Evolutionary conservation across 2,113 vertebrate species (phyloP).

Genomic region (Prunella himalayana): DNA sequence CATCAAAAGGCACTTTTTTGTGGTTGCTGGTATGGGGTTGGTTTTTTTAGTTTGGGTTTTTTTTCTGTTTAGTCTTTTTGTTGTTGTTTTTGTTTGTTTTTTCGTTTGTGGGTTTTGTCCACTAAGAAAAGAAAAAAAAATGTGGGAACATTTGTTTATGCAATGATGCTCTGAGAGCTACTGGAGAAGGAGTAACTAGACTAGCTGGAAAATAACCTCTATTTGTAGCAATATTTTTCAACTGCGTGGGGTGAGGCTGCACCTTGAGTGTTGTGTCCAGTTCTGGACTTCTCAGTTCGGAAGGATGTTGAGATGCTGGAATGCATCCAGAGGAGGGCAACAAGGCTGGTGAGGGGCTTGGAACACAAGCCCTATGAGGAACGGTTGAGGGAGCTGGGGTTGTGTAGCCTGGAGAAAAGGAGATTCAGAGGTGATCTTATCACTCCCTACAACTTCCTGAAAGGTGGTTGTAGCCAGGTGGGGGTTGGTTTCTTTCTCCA

Average conservation of each 20-base stretch:
- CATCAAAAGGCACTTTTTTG: accelerated
- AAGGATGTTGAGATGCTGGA: accelerated
- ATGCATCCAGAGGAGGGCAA: accelerated
- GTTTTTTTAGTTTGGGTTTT: too few relatives aligned
- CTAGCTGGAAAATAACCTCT: background rate
- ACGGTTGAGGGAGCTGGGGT: accelerated
- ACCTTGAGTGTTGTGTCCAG: background rate
- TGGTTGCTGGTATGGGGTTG: background rate
- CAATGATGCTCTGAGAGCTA: background rate
- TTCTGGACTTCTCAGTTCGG: background rate
- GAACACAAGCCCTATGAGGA: background rate
- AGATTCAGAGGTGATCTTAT: background rate
- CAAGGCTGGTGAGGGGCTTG: background rate
- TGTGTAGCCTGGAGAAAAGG: background rate
- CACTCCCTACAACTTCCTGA: too few relatives aligned
- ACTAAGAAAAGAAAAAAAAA: background rate
- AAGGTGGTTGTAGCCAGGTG: background rate
- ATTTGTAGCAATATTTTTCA: background rate
- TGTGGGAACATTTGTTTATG: background rate
- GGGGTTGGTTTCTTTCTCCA: background rate
- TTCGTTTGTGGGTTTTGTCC: background rate
- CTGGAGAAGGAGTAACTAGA: background rate
- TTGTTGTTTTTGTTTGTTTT: background rate
- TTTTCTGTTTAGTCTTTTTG: background rate
- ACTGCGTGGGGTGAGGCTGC: background rate